Evolutionary conservation across 2,888 invertebrate species (phyloP).

Genomic region (Helleia helle): DNA sequence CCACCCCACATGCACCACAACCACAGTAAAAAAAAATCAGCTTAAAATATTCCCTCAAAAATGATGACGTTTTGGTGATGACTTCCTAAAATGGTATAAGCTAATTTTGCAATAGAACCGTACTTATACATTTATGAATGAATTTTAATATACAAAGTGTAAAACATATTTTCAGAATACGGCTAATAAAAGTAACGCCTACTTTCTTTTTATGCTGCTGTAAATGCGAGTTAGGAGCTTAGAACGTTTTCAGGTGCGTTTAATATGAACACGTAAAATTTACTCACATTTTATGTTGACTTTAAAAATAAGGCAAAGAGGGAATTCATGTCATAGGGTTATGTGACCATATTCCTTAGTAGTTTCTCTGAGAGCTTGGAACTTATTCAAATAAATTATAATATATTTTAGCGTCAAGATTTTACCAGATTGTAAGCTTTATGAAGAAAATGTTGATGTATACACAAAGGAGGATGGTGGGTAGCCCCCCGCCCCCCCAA

Average conservation of each 20-base stretch:
- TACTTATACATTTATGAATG: too few relatives aligned
- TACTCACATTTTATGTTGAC: conserved; percentile 2
- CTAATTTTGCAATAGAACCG: too few relatives aligned
- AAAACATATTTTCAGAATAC: conserved; percentile 2
- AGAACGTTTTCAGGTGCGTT: not conserved
- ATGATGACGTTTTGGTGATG: too few relatives aligned
- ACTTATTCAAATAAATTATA: conserved; percentile 8
- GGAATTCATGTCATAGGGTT: conserved; percentile 1
- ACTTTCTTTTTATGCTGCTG: conserved; percentile 1
- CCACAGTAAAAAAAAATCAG: too few relatives aligned
- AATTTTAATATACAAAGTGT: conserved; percentile 1
- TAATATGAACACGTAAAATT: not conserved
- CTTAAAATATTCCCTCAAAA: too few relatives aligned
- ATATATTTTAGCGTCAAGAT: conserved; percentile 1
- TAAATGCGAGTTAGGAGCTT: not conserved
- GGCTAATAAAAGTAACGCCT: not conserved
- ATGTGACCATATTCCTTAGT: not conserved
- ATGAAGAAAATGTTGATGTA: too few relatives aligned
- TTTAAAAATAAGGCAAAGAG: not conserved
- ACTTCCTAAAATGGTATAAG: too few relatives aligned
- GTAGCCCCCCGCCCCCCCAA: too few relatives aligned
- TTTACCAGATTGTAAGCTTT: too few relatives aligned
- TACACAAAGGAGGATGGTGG: too few relatives aligned
- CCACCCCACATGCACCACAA: too few relatives aligned
- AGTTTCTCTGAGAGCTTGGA: conserved; percentile 1